phyloP scores from a whole-genome alignment of 2,113 vertebrate species.

The Tauraco erythrolophus region DNA sequence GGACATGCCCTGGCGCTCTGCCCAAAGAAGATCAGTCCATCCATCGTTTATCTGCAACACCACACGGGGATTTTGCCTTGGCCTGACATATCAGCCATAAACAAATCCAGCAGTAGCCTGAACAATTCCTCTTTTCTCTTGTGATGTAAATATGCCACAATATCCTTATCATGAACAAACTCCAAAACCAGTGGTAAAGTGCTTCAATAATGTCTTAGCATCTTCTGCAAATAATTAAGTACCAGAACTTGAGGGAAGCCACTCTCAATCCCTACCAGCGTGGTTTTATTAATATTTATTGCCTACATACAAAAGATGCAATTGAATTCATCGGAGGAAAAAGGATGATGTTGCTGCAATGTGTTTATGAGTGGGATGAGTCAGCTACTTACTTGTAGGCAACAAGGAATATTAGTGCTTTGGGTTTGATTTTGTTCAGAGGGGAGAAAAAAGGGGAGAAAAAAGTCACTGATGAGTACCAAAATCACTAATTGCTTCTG shows the following conservation, averaged over 20 bases:
- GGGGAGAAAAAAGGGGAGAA: not conserved
- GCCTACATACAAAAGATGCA: not conserved
- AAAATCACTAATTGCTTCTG: not conserved
- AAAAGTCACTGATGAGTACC: not conserved
- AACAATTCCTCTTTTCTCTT: not conserved
- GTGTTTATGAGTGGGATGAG: not conserved
- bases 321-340: not conserved
- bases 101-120: not conserved
- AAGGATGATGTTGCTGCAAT: not conserved
- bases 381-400: not conserved
- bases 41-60: not conserved
- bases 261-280: not conserved
- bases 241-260: not conserved
- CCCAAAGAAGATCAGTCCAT: not conserved
- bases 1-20: not conserved
- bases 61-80: not conserved
- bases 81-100: not conserved
- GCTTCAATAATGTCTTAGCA: not conserved
- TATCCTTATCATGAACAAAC: not conserved
- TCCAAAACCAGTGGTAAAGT: not conserved
- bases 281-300: not conserved
- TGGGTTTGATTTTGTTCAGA: not conserved
- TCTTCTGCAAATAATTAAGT: not conserved
- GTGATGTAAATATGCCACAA: not conserved
- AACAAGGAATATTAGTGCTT: not conserved